Evolutionary conservation across 2,797 vertebrate genomes (phyloP), one percentile per base, ranked within the genome.

Genomic region (Zalophus californianus): DNA sequence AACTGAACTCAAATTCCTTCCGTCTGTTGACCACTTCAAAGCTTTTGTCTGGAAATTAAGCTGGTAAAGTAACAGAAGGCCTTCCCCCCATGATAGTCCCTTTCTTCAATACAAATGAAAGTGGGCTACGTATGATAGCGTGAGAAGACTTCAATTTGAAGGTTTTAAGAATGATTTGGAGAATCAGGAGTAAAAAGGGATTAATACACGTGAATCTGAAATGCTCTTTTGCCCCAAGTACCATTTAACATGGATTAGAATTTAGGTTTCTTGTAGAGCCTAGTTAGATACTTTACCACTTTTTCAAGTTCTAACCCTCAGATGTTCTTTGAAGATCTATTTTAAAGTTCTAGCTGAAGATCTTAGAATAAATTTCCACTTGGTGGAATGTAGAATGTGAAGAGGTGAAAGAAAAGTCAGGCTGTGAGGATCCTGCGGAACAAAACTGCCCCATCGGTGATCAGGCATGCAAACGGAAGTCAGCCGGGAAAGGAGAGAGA

Each of bases 81-180:
- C 64, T 58, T 29, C 7, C n/a, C 41, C 23, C 50, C 4, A 27
- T 58, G 77, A 86, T 27, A 84, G 44, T 12, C 7, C 48, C 13
- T 82, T 96, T 20, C 10, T 72, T 68, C 20, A 41, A 64, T 86
- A n/a, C 1, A 58, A 29, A 54, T 92, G 48, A 90, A 93, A 90
- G n/a, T 75, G 16, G 29, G 2, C n/a, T 41, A 32, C 15, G 62
- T 32, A 54, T 64, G 4, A 35, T 60, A 66, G 20, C 7, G 32
- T 29, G 38, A 90, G 15, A 66, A 25, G 21, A 79, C 14, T 50
- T 86, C 52, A 79, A 60, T 96, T 90, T 32, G 52, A 68, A 83
- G 32, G n/a, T 87, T 92, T 94, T 68, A 64, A 87, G 79, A 85
- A 96, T 90, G 48, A 93, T 73, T 62, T 94, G 50, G 50, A 75